Base-by-base conservation (phyloP, 2,797 vertebrate species). In the Platalea minor region DNA sequence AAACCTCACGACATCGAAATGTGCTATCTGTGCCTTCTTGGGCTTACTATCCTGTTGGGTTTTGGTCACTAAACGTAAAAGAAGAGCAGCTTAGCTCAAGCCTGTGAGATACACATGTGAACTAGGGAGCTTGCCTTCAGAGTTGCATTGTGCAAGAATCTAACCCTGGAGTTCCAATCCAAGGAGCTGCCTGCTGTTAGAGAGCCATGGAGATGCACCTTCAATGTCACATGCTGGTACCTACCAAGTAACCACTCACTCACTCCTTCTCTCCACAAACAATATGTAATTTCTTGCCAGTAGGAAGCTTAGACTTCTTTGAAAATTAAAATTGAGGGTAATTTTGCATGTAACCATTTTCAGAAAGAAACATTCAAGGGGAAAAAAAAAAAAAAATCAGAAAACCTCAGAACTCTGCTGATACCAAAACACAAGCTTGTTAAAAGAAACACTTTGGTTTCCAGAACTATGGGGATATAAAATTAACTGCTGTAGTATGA, bases 401-500 rank as follows among this genome's bases (percentile, higher is more conserved):
- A 84, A 84, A 81, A 70, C 17, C n/a, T 88, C 63, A 86, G 73
- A 75, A 77, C 41, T 75, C 50, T 4, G 12, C 61, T 54, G 50
- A 76, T 88, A 84, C 5, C 11, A 69, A 89, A 95, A 84, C 37
- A 89, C 1, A 80, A 64, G 37, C 63, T 86, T 74, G 18, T 86
- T 81, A 84, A 73, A 94, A 88, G 75, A 85, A 85, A 56, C 29
- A 85, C 74, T 89, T 78, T 80, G 82, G 69, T 93, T 93, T 86
- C 69, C 51, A 88, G 59, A 91, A 83, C 60, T 78, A 63, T 7
- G 18, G 19, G 57, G n/a, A 84, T 89, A 89, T 89, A 91, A 96
- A 96, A 88, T 91, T 86, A 95, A 94, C 69, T 79, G 43, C 79
- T 95, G 46, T 69, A 83, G 37, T 45, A 78, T 17, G 43, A 91